These are phyloP conservation scores for Limenitis camilla DNA, from an alignment of 2,888 invertebrate species.

Conservation along the genomic window DNA sequence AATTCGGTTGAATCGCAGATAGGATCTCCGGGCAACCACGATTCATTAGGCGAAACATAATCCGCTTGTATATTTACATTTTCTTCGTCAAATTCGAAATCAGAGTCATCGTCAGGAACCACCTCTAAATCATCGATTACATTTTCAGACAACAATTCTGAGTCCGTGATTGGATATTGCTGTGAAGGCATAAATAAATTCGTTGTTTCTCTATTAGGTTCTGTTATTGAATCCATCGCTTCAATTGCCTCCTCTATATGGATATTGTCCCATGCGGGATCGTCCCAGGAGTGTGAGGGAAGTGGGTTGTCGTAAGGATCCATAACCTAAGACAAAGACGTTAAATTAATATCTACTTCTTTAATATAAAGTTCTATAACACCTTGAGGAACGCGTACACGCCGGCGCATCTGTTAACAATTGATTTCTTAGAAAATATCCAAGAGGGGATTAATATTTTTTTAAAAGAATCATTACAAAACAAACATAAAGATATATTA, in stretches of 20 bases:
- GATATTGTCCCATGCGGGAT: slow-evolving; percentile 14
- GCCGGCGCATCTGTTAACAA: too few species aligned
- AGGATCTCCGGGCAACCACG: slow-evolving; percentile 16
- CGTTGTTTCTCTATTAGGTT: neutral
- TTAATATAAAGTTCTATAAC: too few species aligned
- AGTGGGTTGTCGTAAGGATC: slow-evolving; percentile 15
- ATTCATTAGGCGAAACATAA: slow-evolving; percentile 8
- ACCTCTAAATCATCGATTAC: slow-evolving; percentile 15
- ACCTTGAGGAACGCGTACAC: too few species aligned
- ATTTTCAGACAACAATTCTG: slow-evolving; percentile 13
- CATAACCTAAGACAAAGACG: slow-evolving; percentile 3
- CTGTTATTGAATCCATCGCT: neutral
- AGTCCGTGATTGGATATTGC: slow-evolving; percentile 11
- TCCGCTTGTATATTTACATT: slow-evolving; percentile 6
- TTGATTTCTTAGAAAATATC: too few species aligned
- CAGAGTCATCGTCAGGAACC: slow-evolving; percentile 8
- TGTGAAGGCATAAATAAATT: slow-evolving; percentile 1
- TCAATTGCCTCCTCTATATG: neutral
- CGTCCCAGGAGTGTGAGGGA: slow-evolving; percentile 18
- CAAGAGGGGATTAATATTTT: too few species aligned
- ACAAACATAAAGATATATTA: too few species aligned
- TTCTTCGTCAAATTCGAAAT: slow-evolving; percentile 7
- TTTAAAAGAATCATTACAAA: too few species aligned
- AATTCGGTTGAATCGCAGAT: slow-evolving; percentile 3
- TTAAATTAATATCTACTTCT: too few species aligned